Percentiles rank a stretch among this genome's conserved stretches.
Evolutionary conservation across 2,113 vertebrate genomes (phyloP).

Genomic region (Taurulus bubalis): DNA sequence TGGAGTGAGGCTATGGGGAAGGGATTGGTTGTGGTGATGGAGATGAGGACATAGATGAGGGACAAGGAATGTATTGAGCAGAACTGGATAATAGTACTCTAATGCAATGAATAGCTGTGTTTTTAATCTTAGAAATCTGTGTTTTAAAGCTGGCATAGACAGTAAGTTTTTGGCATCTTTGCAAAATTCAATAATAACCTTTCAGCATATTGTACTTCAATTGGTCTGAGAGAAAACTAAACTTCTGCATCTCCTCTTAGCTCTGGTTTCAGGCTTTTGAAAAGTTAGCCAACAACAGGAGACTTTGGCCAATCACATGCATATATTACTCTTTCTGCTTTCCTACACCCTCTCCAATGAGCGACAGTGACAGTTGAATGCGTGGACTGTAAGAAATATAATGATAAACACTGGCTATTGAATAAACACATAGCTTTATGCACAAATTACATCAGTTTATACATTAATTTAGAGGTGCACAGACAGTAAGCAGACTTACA

Average conservation of each 20-base stretch:
- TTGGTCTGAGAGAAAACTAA: not conserved
- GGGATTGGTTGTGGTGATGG: constrained; percentile 26
- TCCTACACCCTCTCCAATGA: no score
- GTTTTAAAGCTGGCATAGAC: not conserved
- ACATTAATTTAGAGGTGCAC: not conserved
- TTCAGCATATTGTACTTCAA: not conserved
- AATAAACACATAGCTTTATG: not conserved
- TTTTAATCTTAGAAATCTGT: not conserved
- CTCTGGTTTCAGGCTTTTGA: not conserved
- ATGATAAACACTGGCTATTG: not conserved
- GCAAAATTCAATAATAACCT: not conserved
- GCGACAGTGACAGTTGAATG: not conserved
- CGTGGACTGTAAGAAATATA: not conserved
- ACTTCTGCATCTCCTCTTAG: not conserved
- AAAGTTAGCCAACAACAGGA: not conserved
- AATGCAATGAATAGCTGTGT: not conserved
- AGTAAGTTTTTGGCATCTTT: not conserved
- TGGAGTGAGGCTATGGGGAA: constrained; percentile 18
- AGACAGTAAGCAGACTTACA: not conserved
- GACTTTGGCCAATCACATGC: not conserved
- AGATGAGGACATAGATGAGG: constrained; percentile 33
- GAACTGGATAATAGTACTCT: not conserved
- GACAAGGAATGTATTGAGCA: not conserved
- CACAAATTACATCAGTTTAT: not conserved
- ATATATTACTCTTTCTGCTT: no score